A percentile compares a stretch with the other conserved stretches of the same genome.
phyloP scores from a whole-genome alignment of 2,888 invertebrate genomes.

The Iphiclides podalirius region DNA sequence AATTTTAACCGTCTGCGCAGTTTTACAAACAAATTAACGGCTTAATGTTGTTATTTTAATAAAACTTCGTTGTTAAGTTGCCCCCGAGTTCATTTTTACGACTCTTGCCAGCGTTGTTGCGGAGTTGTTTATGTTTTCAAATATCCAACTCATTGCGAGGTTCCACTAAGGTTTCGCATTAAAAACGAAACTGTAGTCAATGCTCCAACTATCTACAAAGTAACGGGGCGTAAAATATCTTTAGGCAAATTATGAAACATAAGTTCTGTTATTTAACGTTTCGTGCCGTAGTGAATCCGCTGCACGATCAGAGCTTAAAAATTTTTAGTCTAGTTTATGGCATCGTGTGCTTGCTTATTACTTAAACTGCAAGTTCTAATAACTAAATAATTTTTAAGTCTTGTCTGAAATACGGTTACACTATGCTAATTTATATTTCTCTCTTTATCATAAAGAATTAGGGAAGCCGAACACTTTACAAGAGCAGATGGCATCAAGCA shows the following conservation, averaged over 20 bases:
- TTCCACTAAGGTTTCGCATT: slow-evolving; percentile 24
- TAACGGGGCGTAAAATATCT: slow-evolving; percentile 20
- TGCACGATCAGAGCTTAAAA: slow-evolving; percentile 57
- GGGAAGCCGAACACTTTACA: no score
- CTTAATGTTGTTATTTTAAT: slow-evolving; percentile 77
- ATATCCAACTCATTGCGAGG: slow-evolving; percentile 37
- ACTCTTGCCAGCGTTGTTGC: slow-evolving; percentile 54
- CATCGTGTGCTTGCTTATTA: slow-evolving; percentile 70
- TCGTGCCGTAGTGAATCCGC: slow-evolving; percentile 36
- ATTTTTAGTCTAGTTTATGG: slow-evolving; percentile 76
- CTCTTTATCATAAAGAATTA: no score
- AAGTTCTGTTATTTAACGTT: slow-evolving; percentile 35
- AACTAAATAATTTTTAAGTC: slow-evolving; percentile 52
- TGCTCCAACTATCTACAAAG: slow-evolving; percentile 19
- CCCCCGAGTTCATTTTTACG: slow-evolving; percentile 68
- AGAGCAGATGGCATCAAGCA: no score
- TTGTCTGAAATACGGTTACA: slow-evolving; percentile 43
- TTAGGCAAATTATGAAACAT: slow-evolving; percentile 13
- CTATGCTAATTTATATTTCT: no score
- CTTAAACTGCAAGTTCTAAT: slow-evolving; percentile 69
- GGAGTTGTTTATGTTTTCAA: slow-evolving; percentile 61
- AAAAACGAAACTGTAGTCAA: slow-evolving; percentile 21
- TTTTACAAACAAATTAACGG: slow-evolving; percentile 78
- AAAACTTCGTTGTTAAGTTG: slow-evolving; percentile 68
- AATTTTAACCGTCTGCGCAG: slow-evolving; percentile 75